Percentiles rank a stretch among this genome's conserved stretches.
Conservation (phyloP, 92 coral and sea anemone species). For the Heliopora coerulea region DNA sequence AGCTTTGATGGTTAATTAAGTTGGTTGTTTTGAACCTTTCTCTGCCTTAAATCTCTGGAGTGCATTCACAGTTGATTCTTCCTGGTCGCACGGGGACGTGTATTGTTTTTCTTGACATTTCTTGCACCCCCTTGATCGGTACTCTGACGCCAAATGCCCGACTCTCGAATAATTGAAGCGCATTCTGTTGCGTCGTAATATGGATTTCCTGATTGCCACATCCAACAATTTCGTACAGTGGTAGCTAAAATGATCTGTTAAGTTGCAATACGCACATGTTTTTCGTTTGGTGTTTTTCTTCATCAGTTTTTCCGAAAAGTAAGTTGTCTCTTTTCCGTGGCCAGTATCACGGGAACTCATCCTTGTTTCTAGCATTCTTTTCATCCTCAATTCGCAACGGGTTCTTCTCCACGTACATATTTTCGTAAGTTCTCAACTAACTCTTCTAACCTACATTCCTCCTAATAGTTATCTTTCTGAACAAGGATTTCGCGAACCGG, state of each 20-base stretch:
- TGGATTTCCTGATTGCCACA: background rate
- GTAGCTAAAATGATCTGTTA: background rate
- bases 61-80: background rate
- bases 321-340: background rate
- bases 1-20: too few species aligned
- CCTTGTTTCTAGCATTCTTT: background rate
- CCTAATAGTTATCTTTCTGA: slow-evolving; percentile 59
- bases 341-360: background rate
- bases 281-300: slow-evolving; percentile 25
- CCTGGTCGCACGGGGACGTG: slow-evolving; percentile 13
- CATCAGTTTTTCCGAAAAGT: background rate
- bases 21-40: too few species aligned
- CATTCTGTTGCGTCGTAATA: background rate
- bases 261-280: slow-evolving; percentile 17
- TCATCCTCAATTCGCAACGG: background rate
- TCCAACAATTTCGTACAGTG: background rate
- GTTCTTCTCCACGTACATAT: slow-evolving; percentile 49
- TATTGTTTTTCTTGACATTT: slow-evolving; percentile 17
- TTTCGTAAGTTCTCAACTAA: slow-evolving; percentile 49
- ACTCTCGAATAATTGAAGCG: background rate
- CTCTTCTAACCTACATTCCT: slow-evolving; percentile 50
- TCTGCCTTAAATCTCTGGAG: background rate
- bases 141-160: slow-evolving; percentile 1
- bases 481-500: slow-evolving; percentile 38
- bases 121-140: background rate